Evolutionary conservation across 2,797 vertebrate genomes (phyloP).

Genomic region (Crax fasciolata): DNA sequence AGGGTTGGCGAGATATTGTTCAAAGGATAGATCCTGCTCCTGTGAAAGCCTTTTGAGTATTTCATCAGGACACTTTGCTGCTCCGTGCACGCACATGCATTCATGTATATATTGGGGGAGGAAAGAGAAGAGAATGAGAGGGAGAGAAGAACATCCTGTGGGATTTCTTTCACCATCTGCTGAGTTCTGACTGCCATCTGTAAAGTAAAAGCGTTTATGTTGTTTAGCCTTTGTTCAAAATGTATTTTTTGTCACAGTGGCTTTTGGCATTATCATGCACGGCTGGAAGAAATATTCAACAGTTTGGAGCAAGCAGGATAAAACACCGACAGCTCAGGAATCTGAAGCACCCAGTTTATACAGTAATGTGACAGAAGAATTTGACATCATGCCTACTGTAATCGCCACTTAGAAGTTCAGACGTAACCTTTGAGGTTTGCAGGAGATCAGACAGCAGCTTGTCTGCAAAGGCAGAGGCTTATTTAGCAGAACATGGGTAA

Average conservation of each 20-base stretch:
- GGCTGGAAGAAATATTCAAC: slow-evolving; percentile 26
- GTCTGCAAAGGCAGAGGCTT: slow-evolving; percentile 9
- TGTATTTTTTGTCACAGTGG: slow-evolving; percentile 52
- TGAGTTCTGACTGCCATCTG: slow-evolving; percentile 65
- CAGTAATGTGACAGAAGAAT: slow-evolving; percentile 27
- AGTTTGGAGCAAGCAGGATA: slow-evolving; percentile 11
- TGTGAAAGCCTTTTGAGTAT: background rate
- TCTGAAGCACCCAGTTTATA: background rate
- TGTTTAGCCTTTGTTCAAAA: slow-evolving; percentile 74
- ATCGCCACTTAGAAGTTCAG: background rate
- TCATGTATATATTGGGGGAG: background rate
- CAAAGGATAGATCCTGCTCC: background rate
- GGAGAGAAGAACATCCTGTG: slow-evolving; percentile 59
- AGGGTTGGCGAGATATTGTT: background rate
- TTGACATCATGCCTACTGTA: background rate
- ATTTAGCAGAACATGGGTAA: background rate
- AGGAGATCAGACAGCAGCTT: slow-evolving; percentile 12
- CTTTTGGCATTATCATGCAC: slow-evolving; percentile 54
- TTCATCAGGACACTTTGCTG: slow-evolving; percentile 5
- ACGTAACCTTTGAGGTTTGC: background rate
- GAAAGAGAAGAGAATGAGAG: background rate
- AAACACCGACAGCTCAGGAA: slow-evolving; percentile 37
- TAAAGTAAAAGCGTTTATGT: slow-evolving; percentile 39
- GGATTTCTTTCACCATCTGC: slow-evolving; percentile 74
- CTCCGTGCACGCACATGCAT: background rate